phyloP scores from a whole-genome alignment of 2,888 invertebrate species.

The Melanophora roralis region DNA sequence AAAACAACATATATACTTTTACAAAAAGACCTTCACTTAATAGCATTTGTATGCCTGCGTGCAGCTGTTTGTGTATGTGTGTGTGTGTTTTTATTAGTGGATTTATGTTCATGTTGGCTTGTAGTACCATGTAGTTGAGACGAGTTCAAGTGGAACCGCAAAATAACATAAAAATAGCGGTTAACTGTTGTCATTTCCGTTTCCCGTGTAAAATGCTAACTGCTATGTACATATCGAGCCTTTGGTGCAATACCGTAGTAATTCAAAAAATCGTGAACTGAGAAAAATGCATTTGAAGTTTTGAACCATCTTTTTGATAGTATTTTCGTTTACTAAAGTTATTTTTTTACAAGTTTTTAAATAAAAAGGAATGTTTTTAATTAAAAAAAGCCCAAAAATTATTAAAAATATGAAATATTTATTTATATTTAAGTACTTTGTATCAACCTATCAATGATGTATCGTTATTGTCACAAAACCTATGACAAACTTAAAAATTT shows the following conservation, averaged over 20 bases:
- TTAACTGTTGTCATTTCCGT: slow-evolving; percentile 62
- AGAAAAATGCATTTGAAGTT: too few relatives aligned
- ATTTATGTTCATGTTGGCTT: not conserved
- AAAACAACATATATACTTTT: not conserved
- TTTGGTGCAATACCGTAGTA: too few relatives aligned
- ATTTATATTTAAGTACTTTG: too few relatives aligned
- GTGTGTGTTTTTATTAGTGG: not conserved
- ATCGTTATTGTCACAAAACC: too few relatives aligned
- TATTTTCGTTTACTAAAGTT: not conserved
- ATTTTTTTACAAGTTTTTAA: not conserved
- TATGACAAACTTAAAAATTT: too few relatives aligned
- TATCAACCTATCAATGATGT: too few relatives aligned
- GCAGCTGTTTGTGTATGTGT: not conserved
- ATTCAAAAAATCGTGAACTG: too few relatives aligned
- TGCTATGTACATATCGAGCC: not conserved
- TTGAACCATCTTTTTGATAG: too few relatives aligned
- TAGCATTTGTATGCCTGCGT: not conserved
- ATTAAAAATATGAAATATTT: too few relatives aligned
- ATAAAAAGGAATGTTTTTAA: not conserved
- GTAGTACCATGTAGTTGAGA: slow-evolving; percentile 23
- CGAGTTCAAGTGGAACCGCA: slow-evolving; percentile 49
- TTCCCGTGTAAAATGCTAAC: slow-evolving; percentile 50
- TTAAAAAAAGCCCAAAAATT: too few relatives aligned
- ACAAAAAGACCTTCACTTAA: slow-evolving; percentile 26
- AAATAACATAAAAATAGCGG: slow-evolving; percentile 62